Percentiles rank a stretch among this genome's conserved stretches.
Evolutionary conservation across 2,888 invertebrate genomes (phyloP).

Genomic region (Sipunculus nudus): DNA sequence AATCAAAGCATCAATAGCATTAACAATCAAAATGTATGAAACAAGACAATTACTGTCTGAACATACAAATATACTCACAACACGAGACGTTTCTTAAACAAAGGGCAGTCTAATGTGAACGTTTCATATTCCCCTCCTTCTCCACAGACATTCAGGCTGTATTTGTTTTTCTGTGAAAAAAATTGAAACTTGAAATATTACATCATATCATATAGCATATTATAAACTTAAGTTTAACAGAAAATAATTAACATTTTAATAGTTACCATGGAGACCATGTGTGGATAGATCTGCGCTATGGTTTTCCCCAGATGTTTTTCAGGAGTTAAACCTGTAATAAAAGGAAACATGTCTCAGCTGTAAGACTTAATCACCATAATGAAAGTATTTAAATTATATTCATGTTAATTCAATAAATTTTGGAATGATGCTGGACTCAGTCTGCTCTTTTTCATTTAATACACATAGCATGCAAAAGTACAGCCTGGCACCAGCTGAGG

Average conservation of each 20-base stretch:
- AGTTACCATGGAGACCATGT: conserved; percentile 82
- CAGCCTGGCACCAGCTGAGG: too few relatives aligned
- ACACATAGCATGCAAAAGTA: too few relatives aligned
- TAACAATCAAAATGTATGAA: too few relatives aligned
- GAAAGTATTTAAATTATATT: too few relatives aligned
- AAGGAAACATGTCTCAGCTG: neutral
- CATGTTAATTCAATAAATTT: too few relatives aligned
- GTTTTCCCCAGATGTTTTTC: conserved; percentile 86
- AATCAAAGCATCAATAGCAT: too few relatives aligned
- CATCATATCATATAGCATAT: neutral
- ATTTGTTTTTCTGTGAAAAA: conserved; percentile 86
- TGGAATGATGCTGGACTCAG: too few relatives aligned
- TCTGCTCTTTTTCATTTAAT: too few relatives aligned
- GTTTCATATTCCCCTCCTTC: conserved; percentile 99
- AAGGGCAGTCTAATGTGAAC: conserved; percentile 94
- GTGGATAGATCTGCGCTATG: conserved; percentile 84
- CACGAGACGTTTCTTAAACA: conserved; percentile 88
- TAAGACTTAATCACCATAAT: too few relatives aligned
- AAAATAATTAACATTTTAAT: neutral
- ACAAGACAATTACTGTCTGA: too few relatives aligned
- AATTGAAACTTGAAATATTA: neutral
- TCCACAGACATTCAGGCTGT: conserved; percentile 73
- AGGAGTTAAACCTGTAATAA: conserved; percentile 79
- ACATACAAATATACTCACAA: too few relatives aligned
- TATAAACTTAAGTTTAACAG: neutral